These are phyloP conservation scores for Sebastes flavidus DNA, from an alignment of 2,797 vertebrate species.

Conservation along the genomic window DNA sequence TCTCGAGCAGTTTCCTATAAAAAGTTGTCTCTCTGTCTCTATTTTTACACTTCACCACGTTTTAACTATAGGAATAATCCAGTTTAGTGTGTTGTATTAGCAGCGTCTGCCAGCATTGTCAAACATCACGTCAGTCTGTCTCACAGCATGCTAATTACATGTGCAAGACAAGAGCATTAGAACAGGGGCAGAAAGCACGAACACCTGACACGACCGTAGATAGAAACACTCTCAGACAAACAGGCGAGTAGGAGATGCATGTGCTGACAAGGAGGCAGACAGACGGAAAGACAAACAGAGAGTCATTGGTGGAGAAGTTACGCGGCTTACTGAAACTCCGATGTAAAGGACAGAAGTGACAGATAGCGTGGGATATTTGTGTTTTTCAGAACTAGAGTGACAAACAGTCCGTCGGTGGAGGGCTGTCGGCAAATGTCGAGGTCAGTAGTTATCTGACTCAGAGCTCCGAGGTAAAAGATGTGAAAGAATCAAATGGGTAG, in stretches of 20 bases:
- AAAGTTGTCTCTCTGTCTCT: neutral
- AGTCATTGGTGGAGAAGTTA: slow-evolving; percentile 59
- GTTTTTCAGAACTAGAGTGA: slow-evolving; percentile 48
- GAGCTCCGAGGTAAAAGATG: slow-evolving; percentile 16
- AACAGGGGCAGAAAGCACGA: slow-evolving; percentile 21
- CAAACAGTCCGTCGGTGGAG: slow-evolving; percentile 37
- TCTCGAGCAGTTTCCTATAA: neutral
- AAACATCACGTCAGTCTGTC: slow-evolving; percentile 23
- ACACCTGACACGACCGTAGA: slow-evolving; percentile 31
- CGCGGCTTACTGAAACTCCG: slow-evolving; percentile 56
- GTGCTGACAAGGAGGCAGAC: slow-evolving; percentile 43
- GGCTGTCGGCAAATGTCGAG: slow-evolving; percentile 52
- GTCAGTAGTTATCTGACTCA: slow-evolving; percentile 59
- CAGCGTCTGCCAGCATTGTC: slow-evolving; percentile 37
- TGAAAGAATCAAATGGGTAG: neutral
- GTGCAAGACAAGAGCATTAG: slow-evolving; percentile 7
- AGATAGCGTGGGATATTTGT: slow-evolving; percentile 59
- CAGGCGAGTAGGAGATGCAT: slow-evolving; percentile 13
- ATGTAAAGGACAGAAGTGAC: slow-evolving; percentile 55
- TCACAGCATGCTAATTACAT: slow-evolving; percentile 50
- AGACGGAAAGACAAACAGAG: slow-evolving; percentile 29
- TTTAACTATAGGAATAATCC: neutral
- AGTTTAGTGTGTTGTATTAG: slow-evolving; percentile 18
- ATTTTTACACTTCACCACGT: slow-evolving; percentile 4
- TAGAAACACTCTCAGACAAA: slow-evolving; percentile 17